Evolutionary conservation across 2,797 vertebrate genomes (phyloP), one percentile per base, ranked within the genome.

Genomic region (Liasis olivaceus): DNA sequence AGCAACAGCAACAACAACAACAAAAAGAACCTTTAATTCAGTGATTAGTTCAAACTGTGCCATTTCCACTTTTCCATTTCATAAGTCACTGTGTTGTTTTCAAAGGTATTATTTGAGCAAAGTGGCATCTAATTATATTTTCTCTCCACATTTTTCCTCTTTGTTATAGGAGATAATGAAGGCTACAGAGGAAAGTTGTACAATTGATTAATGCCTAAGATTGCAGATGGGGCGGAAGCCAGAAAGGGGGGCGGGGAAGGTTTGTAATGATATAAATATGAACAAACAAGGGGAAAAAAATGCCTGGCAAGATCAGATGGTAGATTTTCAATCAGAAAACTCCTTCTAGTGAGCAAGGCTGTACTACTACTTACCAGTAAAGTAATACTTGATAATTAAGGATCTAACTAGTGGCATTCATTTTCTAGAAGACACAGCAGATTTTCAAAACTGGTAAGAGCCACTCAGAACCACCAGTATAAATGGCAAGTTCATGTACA

Each of bases 121-220:
- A 96, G 95, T 93, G 96, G 95, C 96, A 93, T 95, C 96, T 97
- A 96, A 97, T 97, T 96, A 95, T 96, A 95, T 96, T 97, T 98
- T 95, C 95, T 95, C 93, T 94, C 90, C 77, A 93, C 95, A 91
- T 94, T 95, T 92, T 84, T 94, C 94, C 96, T 95, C 88, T 89
- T 89, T 42, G 56, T 26, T 58, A 72, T 22, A 95, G 96, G 93
- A 94, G 95, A 95, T 96, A 97, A 97, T 94, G 96, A 97, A 97
- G 13, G 89, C 94, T 92, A 88, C 7, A 9, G 94, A 90, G 93
- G 90, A 94, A 95, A 96, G 72, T 63, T 91, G 94, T 93, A 36
- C 31, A 81, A 92, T 28, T 93, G 96, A 96, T 96, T 95, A 94
- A 95, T 58, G 94, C 72, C 54, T 9, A 92, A 88, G 81, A 95